Conservation (phyloP, 53 echinoderm and acorn worm genomes). For the Paelopatides confundens region DNA sequence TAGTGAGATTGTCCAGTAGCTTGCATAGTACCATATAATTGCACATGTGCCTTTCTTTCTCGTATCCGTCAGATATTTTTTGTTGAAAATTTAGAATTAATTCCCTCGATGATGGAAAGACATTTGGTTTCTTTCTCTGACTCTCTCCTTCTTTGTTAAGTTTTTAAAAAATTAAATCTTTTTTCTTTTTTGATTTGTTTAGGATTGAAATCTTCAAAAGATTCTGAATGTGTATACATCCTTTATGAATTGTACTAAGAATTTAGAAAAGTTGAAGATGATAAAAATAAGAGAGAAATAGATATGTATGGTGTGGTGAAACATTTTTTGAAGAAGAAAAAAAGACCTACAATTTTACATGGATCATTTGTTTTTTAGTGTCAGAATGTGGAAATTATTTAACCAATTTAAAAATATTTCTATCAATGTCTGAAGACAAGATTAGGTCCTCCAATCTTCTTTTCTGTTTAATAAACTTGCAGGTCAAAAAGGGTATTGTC, state of each 20-base stretch:
- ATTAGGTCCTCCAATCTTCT: neutral
- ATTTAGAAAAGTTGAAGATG: no score
- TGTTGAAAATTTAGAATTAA: neutral
- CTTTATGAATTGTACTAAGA: neutral
- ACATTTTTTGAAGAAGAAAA: no score
- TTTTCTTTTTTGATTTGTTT: neutral
- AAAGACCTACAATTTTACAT: no score
- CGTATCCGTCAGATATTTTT: neutral
- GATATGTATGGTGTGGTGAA: no score
- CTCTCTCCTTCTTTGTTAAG: neutral
- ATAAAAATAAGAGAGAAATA: no score
- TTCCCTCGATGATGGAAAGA: neutral
- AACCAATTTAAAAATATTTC: neutral
- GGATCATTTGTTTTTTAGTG: neutral
- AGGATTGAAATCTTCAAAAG: neutral
- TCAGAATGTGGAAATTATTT: neutral
- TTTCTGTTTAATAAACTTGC: neutral
- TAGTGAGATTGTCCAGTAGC: neutral
- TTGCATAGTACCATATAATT: neutral
- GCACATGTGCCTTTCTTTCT: constrained; percentile 27
- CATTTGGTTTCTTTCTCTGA: no score
- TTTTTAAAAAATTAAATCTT: neutral
- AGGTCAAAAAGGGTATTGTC: neutral
- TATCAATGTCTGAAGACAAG: neutral
- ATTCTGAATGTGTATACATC: neutral